Evolutionary conservation across 2,797 vertebrate species (phyloP).

Genomic region (Echiichthys vipera): DNA sequence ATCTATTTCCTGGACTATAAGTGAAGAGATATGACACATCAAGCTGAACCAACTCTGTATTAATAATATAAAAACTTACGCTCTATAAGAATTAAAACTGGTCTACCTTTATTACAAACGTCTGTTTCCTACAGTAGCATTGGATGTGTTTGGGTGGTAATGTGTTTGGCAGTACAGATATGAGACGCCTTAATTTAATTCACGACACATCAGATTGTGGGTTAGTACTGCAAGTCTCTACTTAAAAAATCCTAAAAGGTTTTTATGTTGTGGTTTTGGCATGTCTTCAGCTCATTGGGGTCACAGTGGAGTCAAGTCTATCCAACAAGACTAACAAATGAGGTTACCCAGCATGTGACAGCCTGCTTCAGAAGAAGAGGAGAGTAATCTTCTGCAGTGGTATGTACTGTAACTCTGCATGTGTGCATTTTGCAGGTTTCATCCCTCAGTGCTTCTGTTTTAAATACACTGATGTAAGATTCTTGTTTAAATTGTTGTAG

Average conservation of each 20-base stretch:
- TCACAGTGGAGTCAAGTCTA: slow-evolving; percentile 49
- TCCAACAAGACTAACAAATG: slow-evolving; percentile 10
- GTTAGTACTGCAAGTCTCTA: slow-evolving; percentile 29
- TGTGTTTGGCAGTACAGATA: slow-evolving; percentile 19
- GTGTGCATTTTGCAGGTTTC: neutral
- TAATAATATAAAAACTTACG: neutral
- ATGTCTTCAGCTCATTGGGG: slow-evolving; percentile 44
- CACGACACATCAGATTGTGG: slow-evolving; percentile 46
- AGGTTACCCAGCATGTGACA: slow-evolving; percentile 39
- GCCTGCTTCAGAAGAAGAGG: slow-evolving; percentile 28
- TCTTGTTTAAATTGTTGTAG: too few relatives aligned
- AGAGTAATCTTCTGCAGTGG: neutral
- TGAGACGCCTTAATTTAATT: slow-evolving; percentile 44
- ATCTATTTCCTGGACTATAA: neutral
- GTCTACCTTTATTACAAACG: neutral
- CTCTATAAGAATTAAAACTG: neutral
- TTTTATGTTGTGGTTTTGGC: slow-evolving; percentile 60
- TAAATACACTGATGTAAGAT: neutral
- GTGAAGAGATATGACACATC: neutral
- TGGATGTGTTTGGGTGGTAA: slow-evolving; percentile 18
- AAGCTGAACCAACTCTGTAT: neutral
- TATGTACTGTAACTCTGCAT: slow-evolving; percentile 8
- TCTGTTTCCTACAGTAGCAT: neutral
- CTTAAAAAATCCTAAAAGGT: slow-evolving; percentile 15
- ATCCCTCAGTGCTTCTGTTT: neutral